Evolutionary conservation across 2,113 vertebrate species (phyloP).

Genomic region (Grus americana): DNA sequence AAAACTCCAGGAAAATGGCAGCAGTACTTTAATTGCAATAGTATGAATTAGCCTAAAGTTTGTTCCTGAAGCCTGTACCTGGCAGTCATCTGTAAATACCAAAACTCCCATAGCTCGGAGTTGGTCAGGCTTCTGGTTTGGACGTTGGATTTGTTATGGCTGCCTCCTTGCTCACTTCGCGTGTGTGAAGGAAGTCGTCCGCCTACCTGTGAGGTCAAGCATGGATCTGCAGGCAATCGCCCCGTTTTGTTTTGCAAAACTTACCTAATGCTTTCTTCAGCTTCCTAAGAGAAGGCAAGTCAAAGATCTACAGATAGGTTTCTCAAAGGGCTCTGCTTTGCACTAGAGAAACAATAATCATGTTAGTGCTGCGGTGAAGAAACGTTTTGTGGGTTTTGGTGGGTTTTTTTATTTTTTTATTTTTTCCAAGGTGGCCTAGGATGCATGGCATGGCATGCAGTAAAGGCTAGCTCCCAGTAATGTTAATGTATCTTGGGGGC

Average conservation of each 20-base stretch:
- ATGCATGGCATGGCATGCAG: neutral
- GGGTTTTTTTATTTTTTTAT: neutral
- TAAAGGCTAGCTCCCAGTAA: neutral
- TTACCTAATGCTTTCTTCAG: neutral
- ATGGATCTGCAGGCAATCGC: neutral
- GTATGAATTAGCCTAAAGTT: neutral
- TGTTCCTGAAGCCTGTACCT: neutral
- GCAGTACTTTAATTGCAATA: neutral
- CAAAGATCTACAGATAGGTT: neutral
- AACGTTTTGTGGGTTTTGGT: neutral
- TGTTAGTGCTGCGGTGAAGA: neutral
- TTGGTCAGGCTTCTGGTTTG: neutral
- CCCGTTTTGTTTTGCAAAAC: neutral
- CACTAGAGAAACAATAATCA: neutral
- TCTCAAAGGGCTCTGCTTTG: neutral
- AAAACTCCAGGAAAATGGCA: neutral
- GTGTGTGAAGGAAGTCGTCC: rapidly evolving
- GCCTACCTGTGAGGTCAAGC: neutral
- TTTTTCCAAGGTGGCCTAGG: neutral
- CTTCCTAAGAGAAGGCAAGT: neutral
- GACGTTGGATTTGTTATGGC: neutral
- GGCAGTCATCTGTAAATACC: neutral
- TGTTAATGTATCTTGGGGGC: neutral
- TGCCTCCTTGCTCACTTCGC: rapidly evolving
- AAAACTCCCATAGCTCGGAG: rapidly evolving